A percentile compares a stretch with the other conserved stretches of the same genome.
These are phyloP conservation scores for Muscina levida DNA, from an alignment of 2,888 invertebrate species.

Conservation along the genomic window DNA sequence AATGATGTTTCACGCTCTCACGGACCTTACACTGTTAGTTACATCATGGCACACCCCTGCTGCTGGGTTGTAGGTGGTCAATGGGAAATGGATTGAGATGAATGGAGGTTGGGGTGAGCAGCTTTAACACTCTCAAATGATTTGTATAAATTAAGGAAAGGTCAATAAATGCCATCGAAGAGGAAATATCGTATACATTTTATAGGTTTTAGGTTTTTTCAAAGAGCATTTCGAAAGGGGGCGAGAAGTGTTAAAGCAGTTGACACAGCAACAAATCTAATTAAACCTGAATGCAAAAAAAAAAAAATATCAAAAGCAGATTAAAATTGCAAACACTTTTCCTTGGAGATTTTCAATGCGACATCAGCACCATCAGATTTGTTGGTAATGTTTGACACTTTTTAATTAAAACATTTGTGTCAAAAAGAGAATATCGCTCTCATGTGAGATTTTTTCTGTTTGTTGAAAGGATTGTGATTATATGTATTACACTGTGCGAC, in stretches of 20 bases:
- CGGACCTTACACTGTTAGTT: too few species aligned
- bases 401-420: slow-evolving; percentile 25
- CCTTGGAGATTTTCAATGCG: background rate
- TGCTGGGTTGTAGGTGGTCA: background rate
- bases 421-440: background rate
- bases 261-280: slow-evolving; percentile 35
- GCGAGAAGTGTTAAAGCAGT: too few species aligned
- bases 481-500: background rate
- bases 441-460: too few species aligned
- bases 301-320: background rate
- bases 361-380: slow-evolving; percentile 2
- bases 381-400: slow-evolving; percentile 26
- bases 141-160: slow-evolving; percentile 57
- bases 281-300: slow-evolving; percentile 47
- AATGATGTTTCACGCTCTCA: slow-evolving; percentile 51
- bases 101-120: background rate
- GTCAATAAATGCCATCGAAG: slow-evolving; percentile 23
- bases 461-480: background rate
- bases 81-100: background rate
- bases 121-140: slow-evolving; percentile 52
- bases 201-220: background rate
- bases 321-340: too few species aligned
- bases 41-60: background rate
- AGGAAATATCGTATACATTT: background rate
- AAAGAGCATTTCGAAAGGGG: too few species aligned